Evolutionary conservation across 2,797 vertebrate genomes (phyloP).

Genomic region (Picus viridis): DNA sequence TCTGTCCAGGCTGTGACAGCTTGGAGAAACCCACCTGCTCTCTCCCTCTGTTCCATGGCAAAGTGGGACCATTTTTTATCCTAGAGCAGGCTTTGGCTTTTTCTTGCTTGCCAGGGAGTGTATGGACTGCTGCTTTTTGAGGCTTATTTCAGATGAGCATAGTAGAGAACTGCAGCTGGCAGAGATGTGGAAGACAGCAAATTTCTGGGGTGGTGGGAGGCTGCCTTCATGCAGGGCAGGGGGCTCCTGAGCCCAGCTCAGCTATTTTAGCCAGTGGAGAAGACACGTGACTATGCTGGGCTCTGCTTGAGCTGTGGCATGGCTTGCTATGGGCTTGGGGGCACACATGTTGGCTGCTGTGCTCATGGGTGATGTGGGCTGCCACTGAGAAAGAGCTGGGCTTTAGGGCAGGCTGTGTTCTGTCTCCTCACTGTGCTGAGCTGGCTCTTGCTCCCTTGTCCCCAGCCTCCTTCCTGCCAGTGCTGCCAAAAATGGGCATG

Average conservation of each 20-base stretch:
- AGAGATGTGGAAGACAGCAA: background rate
- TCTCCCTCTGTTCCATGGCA: background rate
- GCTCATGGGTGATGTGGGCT: background rate
- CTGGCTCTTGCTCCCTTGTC: background rate
- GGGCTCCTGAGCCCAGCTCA: background rate
- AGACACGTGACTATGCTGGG: background rate
- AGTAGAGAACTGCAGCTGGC: background rate
- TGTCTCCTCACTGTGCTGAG: rapidly evolving
- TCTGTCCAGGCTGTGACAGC: background rate
- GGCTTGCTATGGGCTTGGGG: background rate
- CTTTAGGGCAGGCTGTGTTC: background rate
- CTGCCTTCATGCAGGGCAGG: background rate
- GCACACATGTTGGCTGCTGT: background rate
- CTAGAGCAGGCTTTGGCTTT: background rate
- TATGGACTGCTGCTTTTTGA: background rate
- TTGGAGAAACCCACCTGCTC: background rate
- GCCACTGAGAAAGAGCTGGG: background rate
- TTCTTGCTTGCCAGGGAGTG: background rate
- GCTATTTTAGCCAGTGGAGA: background rate
- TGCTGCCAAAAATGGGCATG: constrained; percentile 1
- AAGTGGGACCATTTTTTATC: background rate
- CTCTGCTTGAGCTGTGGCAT: background rate
- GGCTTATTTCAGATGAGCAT: background rate
- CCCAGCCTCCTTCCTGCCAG: background rate
- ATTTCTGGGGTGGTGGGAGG: background rate